These are phyloP conservation scores for Blennius ocellaris DNA, from an alignment of 2,113 vertebrate species.

Conservation along the genomic window DNA sequence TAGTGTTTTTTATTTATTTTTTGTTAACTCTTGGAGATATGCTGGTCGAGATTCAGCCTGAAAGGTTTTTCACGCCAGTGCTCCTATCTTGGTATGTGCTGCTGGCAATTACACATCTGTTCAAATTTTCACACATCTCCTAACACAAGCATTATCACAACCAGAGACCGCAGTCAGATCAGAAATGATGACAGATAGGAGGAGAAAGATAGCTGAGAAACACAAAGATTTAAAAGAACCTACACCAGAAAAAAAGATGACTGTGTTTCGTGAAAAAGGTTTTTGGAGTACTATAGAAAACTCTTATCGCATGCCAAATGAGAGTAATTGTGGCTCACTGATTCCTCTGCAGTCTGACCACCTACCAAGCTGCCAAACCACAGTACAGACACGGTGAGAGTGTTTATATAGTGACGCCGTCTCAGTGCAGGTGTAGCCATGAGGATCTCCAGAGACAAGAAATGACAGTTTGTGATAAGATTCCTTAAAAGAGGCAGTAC, in stretches of 20 bases:
- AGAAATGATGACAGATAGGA: background rate
- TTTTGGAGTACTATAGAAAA: background rate
- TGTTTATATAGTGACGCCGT: background rate
- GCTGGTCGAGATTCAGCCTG: background rate
- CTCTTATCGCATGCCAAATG: background rate
- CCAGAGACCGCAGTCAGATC: background rate
- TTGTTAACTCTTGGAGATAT: background rate
- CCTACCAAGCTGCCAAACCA: constrained; percentile 3
- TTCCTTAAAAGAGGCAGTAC: constrained; percentile 2
- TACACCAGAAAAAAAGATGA: background rate
- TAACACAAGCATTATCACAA: background rate
- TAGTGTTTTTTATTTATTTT: background rate
- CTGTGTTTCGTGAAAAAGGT: background rate
- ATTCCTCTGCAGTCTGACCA: constrained; percentile 12
- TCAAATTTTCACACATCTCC: constrained; percentile 14
- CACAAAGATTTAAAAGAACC: background rate
- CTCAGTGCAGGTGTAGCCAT: constrained; percentile 38
- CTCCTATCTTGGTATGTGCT: background rate
- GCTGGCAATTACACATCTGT: constrained; percentile 3
- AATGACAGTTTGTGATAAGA: constrained; percentile 44
- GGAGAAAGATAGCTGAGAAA: background rate
- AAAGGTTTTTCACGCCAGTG: background rate
- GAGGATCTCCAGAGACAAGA: constrained; percentile 37
- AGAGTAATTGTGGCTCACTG: background rate
- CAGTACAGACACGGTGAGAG: constrained; percentile 4